A percentile compares a stretch with the other conserved stretches of the same genome.
These are phyloP conservation scores for Luperina testacea DNA, from an alignment of 2,888 invertebrate species.

Conservation along the genomic window DNA sequence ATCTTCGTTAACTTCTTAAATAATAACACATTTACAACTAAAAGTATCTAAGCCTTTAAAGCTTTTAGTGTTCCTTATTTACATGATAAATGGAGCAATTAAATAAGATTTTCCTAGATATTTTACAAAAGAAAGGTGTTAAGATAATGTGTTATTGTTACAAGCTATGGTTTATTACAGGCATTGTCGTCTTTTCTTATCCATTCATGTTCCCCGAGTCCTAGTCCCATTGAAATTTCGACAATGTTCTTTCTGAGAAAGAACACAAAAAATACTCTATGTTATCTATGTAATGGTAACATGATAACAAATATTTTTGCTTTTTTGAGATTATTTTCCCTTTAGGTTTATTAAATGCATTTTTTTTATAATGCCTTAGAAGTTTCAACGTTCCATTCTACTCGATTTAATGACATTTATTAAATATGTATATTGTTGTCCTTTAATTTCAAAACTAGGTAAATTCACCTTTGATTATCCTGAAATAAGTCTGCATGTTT, in stretches of 20 bases:
- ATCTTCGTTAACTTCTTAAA: not conserved
- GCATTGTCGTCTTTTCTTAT: conserved; percentile 54
- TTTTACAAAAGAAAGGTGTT: conserved; percentile 58
- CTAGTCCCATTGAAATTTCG: conserved; percentile 48
- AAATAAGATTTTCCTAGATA: conserved; percentile 43
- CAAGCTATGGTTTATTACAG: conserved; percentile 35
- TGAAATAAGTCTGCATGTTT: not conserved
- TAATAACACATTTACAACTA: conserved; percentile 7
- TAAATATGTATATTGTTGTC: too few species aligned
- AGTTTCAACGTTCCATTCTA: not conserved
- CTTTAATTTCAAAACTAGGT: not conserved
- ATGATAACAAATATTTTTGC: not conserved
- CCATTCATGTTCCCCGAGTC: conserved; percentile 60
- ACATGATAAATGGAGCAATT: conserved; percentile 10
- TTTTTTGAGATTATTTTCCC: not conserved
- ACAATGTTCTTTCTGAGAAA: conserved; percentile 33
- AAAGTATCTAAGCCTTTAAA: not conserved
- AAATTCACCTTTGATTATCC: not conserved
- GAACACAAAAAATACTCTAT: conserved; percentile 15
- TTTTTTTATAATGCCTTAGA: not conserved
- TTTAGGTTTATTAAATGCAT: not conserved
- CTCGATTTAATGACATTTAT: not conserved
- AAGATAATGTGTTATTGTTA: conserved; percentile 58
- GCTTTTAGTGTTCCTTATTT: conserved; percentile 10
- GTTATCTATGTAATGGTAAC: too few species aligned